Evolutionary conservation across 2,113 vertebrate genomes (phyloP).

Genomic region (Cariama cristata): DNA sequence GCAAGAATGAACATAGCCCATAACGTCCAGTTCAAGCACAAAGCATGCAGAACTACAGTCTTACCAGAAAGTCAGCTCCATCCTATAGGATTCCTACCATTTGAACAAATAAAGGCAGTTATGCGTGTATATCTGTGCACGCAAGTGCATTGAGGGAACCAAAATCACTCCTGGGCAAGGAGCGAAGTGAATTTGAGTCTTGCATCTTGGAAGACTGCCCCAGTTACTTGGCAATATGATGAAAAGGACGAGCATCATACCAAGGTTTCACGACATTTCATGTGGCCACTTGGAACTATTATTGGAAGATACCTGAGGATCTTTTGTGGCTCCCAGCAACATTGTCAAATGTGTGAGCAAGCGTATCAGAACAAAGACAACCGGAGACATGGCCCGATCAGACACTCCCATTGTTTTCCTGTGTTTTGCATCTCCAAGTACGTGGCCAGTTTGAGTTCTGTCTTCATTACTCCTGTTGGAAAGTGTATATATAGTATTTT

Average conservation of each 20-base stretch:
- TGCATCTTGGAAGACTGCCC: background rate
- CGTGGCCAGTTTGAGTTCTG: conserved; percentile 87
- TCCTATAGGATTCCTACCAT: background rate
- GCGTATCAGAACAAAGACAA: conserved; percentile 80
- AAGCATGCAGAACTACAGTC: background rate
- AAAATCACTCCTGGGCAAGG: background rate
- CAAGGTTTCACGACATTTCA: background rate
- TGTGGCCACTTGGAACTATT: background rate
- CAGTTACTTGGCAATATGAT: background rate
- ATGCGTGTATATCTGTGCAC: fast-evolving
- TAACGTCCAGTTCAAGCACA: background rate
- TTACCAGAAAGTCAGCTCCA: background rate
- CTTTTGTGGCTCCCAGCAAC: conserved; percentile 79
- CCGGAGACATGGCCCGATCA: conserved; percentile 80
- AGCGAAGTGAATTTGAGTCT: background rate
- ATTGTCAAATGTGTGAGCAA: conserved; percentile 88
- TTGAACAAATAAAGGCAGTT: background rate
- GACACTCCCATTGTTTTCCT: conserved; percentile 70
- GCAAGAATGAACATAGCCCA: background rate
- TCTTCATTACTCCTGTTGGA: conserved; percentile 36
- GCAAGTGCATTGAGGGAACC: background rate
- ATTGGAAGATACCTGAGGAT: conserved; percentile 75
- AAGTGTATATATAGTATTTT: background rate
- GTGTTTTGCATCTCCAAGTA: conserved; percentile 77
- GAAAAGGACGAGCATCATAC: background rate